Conservation (phyloP, 2,113 vertebrate genomes). For the Mystacornis crossleyi region DNA sequence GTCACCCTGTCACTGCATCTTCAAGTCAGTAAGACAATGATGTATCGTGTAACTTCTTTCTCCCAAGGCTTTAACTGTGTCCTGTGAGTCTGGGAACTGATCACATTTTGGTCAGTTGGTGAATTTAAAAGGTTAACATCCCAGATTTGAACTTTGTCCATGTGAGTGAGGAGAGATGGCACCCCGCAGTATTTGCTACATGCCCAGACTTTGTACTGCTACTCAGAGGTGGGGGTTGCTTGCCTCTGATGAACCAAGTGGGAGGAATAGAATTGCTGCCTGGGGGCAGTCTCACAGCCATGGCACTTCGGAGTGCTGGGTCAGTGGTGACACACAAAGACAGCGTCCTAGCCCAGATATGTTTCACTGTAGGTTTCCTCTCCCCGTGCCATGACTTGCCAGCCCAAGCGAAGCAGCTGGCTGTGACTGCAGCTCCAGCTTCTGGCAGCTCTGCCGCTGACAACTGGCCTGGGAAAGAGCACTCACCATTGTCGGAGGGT, state of each 20-base stretch:
- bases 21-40: background rate
- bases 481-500: too few relatives aligned
- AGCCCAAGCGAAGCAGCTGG: background rate
- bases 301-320: background rate
- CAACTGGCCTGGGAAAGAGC: background rate
- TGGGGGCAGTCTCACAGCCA: background rate
- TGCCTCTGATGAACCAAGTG: background rate
- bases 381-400: background rate
- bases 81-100: background rate
- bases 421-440: background rate
- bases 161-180: background rate
- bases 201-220: background rate
- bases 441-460: background rate
- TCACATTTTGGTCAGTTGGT: background rate
- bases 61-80: background rate
- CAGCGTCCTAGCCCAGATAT: background rate
- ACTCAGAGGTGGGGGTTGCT: background rate
- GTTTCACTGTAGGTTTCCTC: background rate
- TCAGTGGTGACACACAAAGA: background rate
- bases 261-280: background rate
- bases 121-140: background rate
- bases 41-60: background rate
- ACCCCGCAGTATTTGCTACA: background rate
- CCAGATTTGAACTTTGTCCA: background rate
- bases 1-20: background rate